A percentile compares a stretch with the other conserved stretches of the same genome.
Conservation (phyloP, 2,113 vertebrate species). For the Xyliphius kryptos region DNA sequence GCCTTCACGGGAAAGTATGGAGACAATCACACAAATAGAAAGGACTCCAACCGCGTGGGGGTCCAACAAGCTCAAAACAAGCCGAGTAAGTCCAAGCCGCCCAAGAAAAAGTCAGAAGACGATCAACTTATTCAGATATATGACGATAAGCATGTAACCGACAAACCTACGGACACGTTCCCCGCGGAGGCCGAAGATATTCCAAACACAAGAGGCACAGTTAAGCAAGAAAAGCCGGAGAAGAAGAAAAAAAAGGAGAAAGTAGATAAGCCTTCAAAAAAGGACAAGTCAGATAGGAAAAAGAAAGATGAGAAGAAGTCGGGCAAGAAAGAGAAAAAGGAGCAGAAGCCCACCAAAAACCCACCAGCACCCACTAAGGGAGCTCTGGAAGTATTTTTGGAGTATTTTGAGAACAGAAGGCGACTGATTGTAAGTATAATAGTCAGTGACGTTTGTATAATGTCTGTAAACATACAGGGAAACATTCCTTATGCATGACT, state of each 20-base stretch:
- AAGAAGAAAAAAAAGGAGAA: slow-evolving; percentile 84
- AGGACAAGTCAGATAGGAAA: slow-evolving; percentile 73
- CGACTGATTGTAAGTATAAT: slow-evolving; percentile 87
- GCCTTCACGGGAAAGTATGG: slow-evolving; percentile 57
- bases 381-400: slow-evolving; percentile 72
- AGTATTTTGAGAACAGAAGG: slow-evolving; percentile 88
- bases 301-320: slow-evolving; percentile 77
- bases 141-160: slow-evolving; percentile 72
- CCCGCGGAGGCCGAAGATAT: slow-evolving; percentile 58
- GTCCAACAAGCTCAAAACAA: slow-evolving; percentile 60
- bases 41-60: slow-evolving; percentile 57
- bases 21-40: slow-evolving; percentile 80
- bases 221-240: slow-evolving; percentile 70
- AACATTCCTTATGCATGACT: too few species aligned
- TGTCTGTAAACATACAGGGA: too few species aligned
- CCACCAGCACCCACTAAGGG: slow-evolving; percentile 63
- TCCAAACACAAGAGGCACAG: slow-evolving; percentile 69
- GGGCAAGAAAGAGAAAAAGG: slow-evolving; percentile 73
- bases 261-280: slow-evolving; percentile 72
- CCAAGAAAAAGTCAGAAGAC: slow-evolving; percentile 72
- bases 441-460: too few species aligned
- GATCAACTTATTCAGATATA: slow-evolving; percentile 80
- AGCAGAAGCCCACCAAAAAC: slow-evolving; percentile 72
- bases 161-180: slow-evolving; percentile 59
- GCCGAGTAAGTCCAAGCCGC: slow-evolving; percentile 65